Base-by-base conservation (phyloP, 2,113 vertebrate species). In the Neotragus pygmaeus region DNA sequence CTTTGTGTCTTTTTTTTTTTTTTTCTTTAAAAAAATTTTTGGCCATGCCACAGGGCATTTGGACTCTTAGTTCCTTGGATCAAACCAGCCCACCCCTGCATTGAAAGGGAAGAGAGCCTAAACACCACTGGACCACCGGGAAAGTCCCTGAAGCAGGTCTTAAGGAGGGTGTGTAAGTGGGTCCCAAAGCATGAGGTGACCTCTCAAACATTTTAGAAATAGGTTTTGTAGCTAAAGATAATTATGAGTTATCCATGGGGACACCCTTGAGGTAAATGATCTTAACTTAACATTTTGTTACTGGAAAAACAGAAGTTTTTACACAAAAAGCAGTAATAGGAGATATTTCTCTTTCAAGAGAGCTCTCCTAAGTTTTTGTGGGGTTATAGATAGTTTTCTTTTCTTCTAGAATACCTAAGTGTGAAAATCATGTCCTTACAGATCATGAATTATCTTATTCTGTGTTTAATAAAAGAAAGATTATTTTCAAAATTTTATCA, bases 401-500 rank as follows among this genome's bases (percentile, higher is more conserved):
- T 73, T 53, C 64, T 77, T 90, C 13, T 82, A 62, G 55, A 86
- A 86, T 93, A 88, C 28, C 12, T 17, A 85, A 94, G 8, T 28
- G 36, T 90, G 19, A 90, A 97, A 98, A 43, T 51, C 19, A 55
- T 83, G 17, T 78, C 58, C 53, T 64, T 51, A 5, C 33, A 95
- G 23, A 93, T 96, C 49, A 81, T 84, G 78, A 84, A 45, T 86
- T 75, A 84, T 80, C 47, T 77, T 88, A 49, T n/a, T 39, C 45
- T 64, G 14, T 86, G 81, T 92, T 51, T 88, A 82, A 77, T 73
- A 60, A 89, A 91, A 80, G 60, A 73, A 95, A 73, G 4, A 43
- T 47, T 80, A 60, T 66, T 77, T 95, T 62, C 64, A 10, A 36
- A 57, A 82, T 90, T 95, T 87, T 75, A 89, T 91, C 98, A 55